Evolutionary conservation across 2,113 vertebrate species (phyloP), one percentile per base, ranked within the genome.

Genomic region (Ceuthmochares aereus): DNA sequence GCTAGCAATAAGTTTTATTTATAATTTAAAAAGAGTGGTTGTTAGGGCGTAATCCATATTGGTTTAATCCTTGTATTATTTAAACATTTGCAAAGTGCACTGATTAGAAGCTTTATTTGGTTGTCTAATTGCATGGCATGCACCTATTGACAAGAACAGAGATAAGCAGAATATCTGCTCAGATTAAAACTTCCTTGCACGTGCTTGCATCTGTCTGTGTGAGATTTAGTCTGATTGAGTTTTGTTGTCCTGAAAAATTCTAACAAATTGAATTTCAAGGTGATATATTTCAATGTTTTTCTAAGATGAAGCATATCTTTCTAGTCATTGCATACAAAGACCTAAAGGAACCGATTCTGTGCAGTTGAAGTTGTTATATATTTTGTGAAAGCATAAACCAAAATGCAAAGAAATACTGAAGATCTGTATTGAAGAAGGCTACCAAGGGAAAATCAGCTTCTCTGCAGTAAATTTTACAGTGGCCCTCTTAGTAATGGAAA

Each of bases 381-480:
- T n/a, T 63, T 12, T 12, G 8, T 55, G 25, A 58, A 67, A 89
- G 22, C 3, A 5, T 43, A 62, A 66, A 60, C 1, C 22, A 62
- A 88, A 77, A 84, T 55, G 49, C 67, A 55, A 92, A 69, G 21
- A 68, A 89, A 80, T 51, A 45, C 34, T 36, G 29, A 86, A 78
- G 21, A 74, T 80, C 63, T 84, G 8, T 67, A 67, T 37, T 17
- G 47, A 86, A 59, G 79, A 80, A 74, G 42, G 27, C 18, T 75
- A 70, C 29, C 76, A 77, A 93, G 82, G 68, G 68, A 88, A 90
- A 89, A 80, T 74, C 14, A 21, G 21, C 4, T 90, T 18, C n/a
- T 92, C 42, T 54, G 68, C 73, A 88, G 37, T 93, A 96, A 92
- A 91, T 93, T 94, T 92, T 94, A 43, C 52, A 82, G 23, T 74